A percentile compares a stretch with the other conserved stretches of the same genome.
phyloP scores from a whole-genome alignment of 2,797 vertebrate genomes.

The Anomalospiza imberbis region DNA sequence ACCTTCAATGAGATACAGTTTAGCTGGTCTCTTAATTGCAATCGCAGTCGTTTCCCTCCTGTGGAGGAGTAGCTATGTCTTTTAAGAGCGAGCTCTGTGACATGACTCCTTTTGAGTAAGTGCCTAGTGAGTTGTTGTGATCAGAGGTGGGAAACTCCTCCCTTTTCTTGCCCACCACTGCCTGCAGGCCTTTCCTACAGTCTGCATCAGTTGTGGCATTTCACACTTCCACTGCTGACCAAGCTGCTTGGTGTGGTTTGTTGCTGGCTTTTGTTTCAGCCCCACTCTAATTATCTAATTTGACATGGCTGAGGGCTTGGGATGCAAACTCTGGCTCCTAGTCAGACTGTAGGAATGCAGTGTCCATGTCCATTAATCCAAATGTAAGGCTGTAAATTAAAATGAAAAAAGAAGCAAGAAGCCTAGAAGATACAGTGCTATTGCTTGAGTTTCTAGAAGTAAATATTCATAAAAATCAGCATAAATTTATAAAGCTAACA shows the following conservation, averaged over 20 bases:
- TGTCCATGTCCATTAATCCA: not conserved
- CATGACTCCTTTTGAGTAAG: not conserved
- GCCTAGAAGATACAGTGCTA: not conserved
- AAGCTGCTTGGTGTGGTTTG: not conserved
- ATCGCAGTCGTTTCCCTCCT: fast-evolving
- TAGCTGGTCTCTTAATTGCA: not conserved
- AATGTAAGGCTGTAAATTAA: not conserved
- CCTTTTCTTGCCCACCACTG: not conserved
- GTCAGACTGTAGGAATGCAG: not conserved
- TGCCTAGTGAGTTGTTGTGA: not conserved
- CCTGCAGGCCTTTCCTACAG: fast-evolving
- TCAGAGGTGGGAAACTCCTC: not conserved
- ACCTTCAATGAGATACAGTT: not conserved
- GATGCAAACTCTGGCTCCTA: not conserved
- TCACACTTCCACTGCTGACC: not conserved
- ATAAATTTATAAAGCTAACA: not conserved
- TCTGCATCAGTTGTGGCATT: not conserved
- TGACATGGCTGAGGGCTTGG: not conserved
- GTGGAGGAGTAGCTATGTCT: not conserved
- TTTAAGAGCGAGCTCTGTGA: not conserved
- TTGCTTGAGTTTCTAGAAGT: not conserved
- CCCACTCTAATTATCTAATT: not conserved
- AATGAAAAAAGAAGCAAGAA: not conserved
- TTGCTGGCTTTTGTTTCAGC: not conserved
- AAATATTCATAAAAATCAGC: not conserved